phyloP scores from a whole-genome alignment of 1,140 invertebrate species.

The Protaetia brevitarsis region DNA sequence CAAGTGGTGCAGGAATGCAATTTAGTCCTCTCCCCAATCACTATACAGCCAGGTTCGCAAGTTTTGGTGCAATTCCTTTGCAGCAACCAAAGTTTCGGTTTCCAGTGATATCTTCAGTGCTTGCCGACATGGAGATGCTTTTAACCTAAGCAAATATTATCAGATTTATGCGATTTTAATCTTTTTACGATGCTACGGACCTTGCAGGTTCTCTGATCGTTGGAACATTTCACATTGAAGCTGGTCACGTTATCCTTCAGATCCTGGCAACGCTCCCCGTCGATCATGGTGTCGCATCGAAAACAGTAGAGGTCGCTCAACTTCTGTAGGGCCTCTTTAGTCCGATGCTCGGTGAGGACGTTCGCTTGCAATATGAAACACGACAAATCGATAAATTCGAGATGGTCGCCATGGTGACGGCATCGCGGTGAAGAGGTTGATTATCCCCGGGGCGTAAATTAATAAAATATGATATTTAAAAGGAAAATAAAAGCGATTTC shows the following conservation, averaged over 20 bases:
- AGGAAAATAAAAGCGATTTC: too few species aligned
- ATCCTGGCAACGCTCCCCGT: slow-evolving; percentile 67
- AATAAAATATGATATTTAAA: too few species aligned
- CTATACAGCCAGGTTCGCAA: slow-evolving; percentile 81
- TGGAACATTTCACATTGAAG: slow-evolving; percentile 68
- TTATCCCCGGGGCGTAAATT: too few species aligned
- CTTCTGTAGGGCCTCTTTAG: slow-evolving; percentile 68
- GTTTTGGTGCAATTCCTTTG: slow-evolving; percentile 76
- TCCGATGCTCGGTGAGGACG: slow-evolving; percentile 58
- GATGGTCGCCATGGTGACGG: neutral
- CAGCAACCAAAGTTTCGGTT: slow-evolving; percentile 74
- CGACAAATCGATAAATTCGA: neutral
- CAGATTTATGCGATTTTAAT: too few species aligned
- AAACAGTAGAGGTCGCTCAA: slow-evolving; percentile 77
- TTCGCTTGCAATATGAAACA: neutral
- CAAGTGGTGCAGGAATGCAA: slow-evolving; percentile 80
- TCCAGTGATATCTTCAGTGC: slow-evolving; percentile 75
- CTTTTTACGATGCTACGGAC: slow-evolving; percentile 47
- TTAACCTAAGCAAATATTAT: slow-evolving; percentile 64
- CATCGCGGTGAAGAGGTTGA: neutral
- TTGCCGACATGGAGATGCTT: slow-evolving; percentile 78
- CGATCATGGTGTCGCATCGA: slow-evolving; percentile 71
- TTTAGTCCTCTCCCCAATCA: slow-evolving; percentile 82
- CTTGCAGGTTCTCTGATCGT: slow-evolving; percentile 74
- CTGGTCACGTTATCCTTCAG: slow-evolving; percentile 58